Base-by-base conservation (phyloP, 92 coral and sea anemone genomes). In the Zoanthus solanderi region DNA sequence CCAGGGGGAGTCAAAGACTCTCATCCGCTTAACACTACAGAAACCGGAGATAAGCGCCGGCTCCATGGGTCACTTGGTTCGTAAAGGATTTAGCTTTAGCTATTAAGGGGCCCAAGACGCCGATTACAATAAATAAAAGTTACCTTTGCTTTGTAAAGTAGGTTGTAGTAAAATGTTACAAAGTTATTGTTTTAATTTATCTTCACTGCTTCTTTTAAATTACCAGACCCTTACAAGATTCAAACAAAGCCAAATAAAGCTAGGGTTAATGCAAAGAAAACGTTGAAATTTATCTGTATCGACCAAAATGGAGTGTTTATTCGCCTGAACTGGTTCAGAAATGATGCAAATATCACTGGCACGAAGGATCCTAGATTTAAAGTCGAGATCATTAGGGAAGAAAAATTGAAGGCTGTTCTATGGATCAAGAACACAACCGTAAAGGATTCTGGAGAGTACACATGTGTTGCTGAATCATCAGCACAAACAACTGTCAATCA, bases 361-460 rank as follows among this genome's bases (percentile, higher is more conserved):
- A 61, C 56, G 32, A 29, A 6, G 0, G 71, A 44, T n/a, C 57
- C 58, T 0, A 72, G 73, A 15, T 42, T 79, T n/a, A 61, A 63
- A 6, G 71, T 78, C 15, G 68, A 78, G 30, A 78, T 34, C 9
- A 78, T 57, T 12, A 17, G 4, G 71, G n/a, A 7, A 5, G 37
- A 47, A 0, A 44, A 42, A 7, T 12, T 66, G 5, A 44, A 65
- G 58, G 72, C 57, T 17, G 54, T 61, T 15, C 84, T 79, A 18
- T 15, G 56, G 72, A 65, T 79, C n/a, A 31, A 9, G 0, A 65
- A 63, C 30, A 31, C 84, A 0, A 3, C 31, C 12, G 15, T n/a
- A 10, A 18, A 63, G 18, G 84, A 79, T 32, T 61, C 73, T 0
- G 84, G 84, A 65, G 57, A 63, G 14, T 79, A 79, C 73, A 79